Evolutionary conservation across 2,888 invertebrate genomes (phyloP), one percentile per base, ranked within the genome.

Genomic region (Tetanocera ferruginea): DNA sequence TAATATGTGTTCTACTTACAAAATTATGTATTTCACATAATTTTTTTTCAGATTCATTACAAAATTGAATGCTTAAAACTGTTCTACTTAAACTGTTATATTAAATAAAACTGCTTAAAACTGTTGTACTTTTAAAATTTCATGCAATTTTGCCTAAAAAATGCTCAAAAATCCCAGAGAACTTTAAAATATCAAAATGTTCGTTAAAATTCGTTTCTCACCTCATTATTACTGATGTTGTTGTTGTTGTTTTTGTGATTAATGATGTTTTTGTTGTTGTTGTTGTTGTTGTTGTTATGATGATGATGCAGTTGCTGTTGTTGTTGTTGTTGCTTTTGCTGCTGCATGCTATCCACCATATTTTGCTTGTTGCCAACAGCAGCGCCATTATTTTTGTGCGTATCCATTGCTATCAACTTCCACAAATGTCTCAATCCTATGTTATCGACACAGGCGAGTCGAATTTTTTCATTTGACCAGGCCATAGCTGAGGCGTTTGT

Each of bases 391-490:
- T 69, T 78, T 76, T 77, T 75, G 71, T 80, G 82, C 78, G 84
- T 86, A 84, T 89, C 89, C 86, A 90, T 85, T 81, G 87, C 88
- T 85, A 90, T 88, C 79, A 90, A 81, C 82, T 88, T 89, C 90
- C 89, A 90, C 71, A 90, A 83, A 82, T 89, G 89, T 82, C 88
- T 87, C 73, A 90, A 84, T 76, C 90, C 89, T 82, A 89, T 89
- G 83, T 88, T 88, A 82, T 89, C 89, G 81, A 88, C 87, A 83
- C 88, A 89, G 72, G 89, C 87, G 80, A 89, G 86, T 81, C 88
- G 88, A 80, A 89, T 82, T 85, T 89, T 89, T 79, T 89, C 89
- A 84, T 88, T 88, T 76, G 89, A 88, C 89, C 89, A 89, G 82
- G 89, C 88, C 89, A 90, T 89, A 64, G 86, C 81, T 83, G 81